Evolutionary conservation across 37 sponge, comb jelly and placozoan genomes (phyloP).

Genomic region (Oscarella lobularis): DNA sequence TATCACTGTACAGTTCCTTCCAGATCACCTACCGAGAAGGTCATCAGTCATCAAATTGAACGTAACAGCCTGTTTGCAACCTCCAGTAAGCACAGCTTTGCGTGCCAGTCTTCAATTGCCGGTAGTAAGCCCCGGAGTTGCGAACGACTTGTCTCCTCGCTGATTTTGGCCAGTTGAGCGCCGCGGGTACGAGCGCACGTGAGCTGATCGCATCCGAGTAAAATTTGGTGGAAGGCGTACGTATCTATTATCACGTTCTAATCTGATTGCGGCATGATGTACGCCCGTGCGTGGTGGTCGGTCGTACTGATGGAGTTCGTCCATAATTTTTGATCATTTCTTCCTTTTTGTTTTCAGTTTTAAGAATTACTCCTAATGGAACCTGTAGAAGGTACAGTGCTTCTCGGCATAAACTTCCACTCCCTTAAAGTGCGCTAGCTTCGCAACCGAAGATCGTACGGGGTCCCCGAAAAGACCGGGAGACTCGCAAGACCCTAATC

Average conservation of each 20-base stretch:
- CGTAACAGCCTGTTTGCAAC: not conserved
- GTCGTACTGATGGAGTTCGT: constrained; percentile 16
- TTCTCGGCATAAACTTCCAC: too few relatives aligned
- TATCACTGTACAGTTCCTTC: constrained; percentile 14
- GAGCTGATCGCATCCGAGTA: not conserved
- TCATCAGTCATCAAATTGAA: not conserved
- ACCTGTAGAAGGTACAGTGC: constrained; percentile 17
- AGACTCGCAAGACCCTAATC: too few relatives aligned
- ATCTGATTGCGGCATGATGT: not conserved
- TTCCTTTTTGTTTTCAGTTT: constrained; percentile 20
- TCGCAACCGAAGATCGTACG: too few relatives aligned
- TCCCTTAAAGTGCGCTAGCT: too few relatives aligned
- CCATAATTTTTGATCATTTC: constrained; percentile 34
- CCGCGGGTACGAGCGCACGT: not conserved
- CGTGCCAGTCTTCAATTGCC: constrained; percentile 26
- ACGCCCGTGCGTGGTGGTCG: too few relatives aligned
- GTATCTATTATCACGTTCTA: not conserved
- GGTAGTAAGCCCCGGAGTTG: not conserved
- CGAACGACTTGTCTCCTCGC: not conserved
- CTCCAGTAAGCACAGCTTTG: not conserved
- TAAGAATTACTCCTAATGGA: constrained; percentile 18
- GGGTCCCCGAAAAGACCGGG: too few relatives aligned
- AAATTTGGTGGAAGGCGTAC: not conserved
- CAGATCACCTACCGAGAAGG: constrained; percentile 22
- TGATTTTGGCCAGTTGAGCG: not conserved